A percentile compares a stretch with the other conserved stretches of the same genome.
Conservation (phyloP, 2,888 invertebrate species). For the Brachyopa scutellaris region DNA sequence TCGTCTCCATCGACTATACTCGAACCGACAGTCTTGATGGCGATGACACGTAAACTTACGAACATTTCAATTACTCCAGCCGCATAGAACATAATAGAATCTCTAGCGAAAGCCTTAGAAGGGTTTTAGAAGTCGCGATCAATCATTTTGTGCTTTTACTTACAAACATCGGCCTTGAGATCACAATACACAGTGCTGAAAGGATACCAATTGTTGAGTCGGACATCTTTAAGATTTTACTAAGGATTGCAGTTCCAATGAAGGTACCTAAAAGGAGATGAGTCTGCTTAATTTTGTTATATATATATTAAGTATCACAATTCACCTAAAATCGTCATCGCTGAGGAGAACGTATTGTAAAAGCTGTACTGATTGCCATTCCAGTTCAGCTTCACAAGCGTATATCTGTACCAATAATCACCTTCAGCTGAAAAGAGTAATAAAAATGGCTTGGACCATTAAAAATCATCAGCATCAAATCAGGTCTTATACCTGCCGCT, state of each 20-base stretch:
- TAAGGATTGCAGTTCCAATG: conserved; percentile 80
- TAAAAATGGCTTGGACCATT: not conserved
- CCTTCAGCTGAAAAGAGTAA: conserved; percentile 75
- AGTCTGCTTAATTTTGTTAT: too few species aligned
- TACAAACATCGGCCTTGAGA: conserved; percentile 80
- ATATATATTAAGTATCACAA: not conserved
- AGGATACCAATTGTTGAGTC: conserved; percentile 80
- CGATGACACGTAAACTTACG: conserved; percentile 79
- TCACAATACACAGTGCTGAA: conserved; percentile 78
- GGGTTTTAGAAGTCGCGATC: not conserved
- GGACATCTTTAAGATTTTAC: conserved; percentile 79
- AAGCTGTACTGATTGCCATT: conserved; percentile 80
- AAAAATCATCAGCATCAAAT: not conserved
- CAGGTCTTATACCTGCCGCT: conserved; percentile 71
- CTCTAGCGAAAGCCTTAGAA: conserved; percentile 78
- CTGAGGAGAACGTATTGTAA: conserved; percentile 78
- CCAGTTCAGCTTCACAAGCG: conserved; percentile 79
- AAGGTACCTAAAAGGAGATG: conserved; percentile 78
- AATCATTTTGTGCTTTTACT: conserved; percentile 62
- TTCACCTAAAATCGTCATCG: conserved; percentile 77
- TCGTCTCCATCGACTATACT: conserved; percentile 80
- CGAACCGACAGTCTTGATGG: conserved; percentile 80
- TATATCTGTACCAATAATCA: conserved; percentile 80
- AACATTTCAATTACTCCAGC: conserved; percentile 80
- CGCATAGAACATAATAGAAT: conserved; percentile 77